phyloP scores from a whole-genome alignment of 2,888 invertebrate species.

The Leucophenga maculata region DNA sequence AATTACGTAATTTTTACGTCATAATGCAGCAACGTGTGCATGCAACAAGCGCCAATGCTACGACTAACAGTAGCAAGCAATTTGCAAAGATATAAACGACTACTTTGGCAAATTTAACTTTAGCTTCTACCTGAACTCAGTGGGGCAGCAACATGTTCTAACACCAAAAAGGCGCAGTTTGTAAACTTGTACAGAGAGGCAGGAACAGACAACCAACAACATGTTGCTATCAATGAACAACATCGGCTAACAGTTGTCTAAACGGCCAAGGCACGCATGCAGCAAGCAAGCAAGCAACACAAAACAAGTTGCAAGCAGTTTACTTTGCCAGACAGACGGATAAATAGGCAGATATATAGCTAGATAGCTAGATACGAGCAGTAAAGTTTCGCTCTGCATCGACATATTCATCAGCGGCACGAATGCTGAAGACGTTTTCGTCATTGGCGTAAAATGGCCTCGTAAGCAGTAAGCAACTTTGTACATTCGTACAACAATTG shows the following conservation, averaged over 20 bases:
- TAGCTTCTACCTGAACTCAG: no score
- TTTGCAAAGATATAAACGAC: slow-evolving; percentile 20
- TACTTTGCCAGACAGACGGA: not conserved
- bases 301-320: no score
- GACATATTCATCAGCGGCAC: slow-evolving; percentile 21
- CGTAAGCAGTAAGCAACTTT: not conserved
- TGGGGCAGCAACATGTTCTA: slow-evolving; percentile 20
- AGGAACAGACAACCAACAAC: not conserved
- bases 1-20: slow-evolving; percentile 24
- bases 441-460: slow-evolving; percentile 13
- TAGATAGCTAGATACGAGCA: not conserved
- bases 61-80: slow-evolving; percentile 21
- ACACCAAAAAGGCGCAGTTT: slow-evolving; percentile 15
- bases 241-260: slow-evolving; percentile 6
- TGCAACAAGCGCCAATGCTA: not conserved
- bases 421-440: no score
- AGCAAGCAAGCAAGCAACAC: no score
- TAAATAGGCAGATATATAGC: not conserved
- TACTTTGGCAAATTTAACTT: not conserved
- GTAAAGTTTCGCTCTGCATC: not conserved
- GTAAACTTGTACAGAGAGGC: not conserved
- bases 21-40: slow-evolving; percentile 21
- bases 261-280: not conserved
- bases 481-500: not conserved
- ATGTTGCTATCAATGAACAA: not conserved